Conservation (phyloP, 2,113 vertebrate species). For the Catharus bicknelli region DNA sequence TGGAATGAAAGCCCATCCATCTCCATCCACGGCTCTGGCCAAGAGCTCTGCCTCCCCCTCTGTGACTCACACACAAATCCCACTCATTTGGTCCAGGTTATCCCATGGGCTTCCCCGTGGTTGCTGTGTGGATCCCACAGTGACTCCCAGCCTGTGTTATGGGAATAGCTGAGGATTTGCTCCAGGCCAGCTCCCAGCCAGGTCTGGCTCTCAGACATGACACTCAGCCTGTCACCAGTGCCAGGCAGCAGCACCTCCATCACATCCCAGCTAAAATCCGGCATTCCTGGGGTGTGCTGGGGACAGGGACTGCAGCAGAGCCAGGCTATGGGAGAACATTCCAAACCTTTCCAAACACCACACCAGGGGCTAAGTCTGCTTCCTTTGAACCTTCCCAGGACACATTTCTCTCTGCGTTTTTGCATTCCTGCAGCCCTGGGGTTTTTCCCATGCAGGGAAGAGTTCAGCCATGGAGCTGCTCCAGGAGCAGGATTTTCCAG, state of each 20-base stretch:
- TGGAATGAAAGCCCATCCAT: background rate
- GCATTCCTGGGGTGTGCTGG: background rate
- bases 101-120: rapidly evolving
- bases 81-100: background rate
- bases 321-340: background rate
- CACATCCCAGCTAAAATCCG: rapidly evolving
- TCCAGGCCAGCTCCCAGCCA: background rate
- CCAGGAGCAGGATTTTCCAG: background rate
- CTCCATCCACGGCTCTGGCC: rapidly evolving
- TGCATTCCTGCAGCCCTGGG: background rate
- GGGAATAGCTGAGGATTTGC: background rate
- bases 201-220: background rate
- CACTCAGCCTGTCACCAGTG: background rate
- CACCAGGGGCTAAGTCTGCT: background rate
- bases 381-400: background rate
- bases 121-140: background rate
- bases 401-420: rapidly evolving
- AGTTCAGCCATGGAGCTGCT: background rate
- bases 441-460: rapidly evolving
- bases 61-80: too few species aligned
- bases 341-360: background rate
- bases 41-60: background rate
- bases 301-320: background rate
- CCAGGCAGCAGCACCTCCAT: background rate
- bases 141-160: rapidly evolving